Evolutionary conservation across 2,113 vertebrate species (phyloP).

Genomic region (Glaucomys volans): DNA sequence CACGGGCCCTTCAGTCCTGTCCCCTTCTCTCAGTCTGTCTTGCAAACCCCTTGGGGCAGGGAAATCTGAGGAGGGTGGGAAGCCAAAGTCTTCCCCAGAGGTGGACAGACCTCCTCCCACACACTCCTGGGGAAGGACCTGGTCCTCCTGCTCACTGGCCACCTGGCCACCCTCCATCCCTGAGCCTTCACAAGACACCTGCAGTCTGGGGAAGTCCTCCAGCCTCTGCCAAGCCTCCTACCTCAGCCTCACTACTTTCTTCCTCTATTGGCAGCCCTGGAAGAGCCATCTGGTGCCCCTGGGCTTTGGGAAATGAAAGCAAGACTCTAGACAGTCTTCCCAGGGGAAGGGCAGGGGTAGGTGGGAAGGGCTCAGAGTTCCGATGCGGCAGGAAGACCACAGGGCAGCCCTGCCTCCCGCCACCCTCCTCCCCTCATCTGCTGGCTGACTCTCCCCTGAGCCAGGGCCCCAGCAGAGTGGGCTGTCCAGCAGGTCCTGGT

Average conservation of each 20-base stretch:
- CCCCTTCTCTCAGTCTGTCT: accelerated
- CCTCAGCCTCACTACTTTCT: accelerated
- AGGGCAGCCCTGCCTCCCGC: background rate
- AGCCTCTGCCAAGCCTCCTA: background rate
- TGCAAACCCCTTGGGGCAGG: accelerated
- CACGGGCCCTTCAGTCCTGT: accelerated
- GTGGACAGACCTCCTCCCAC: accelerated
- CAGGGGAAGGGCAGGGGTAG: accelerated
- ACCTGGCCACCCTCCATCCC: background rate
- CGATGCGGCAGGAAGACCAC: background rate
- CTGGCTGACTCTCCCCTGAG: background rate
- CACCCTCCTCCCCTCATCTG: background rate
- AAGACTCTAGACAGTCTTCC: background rate
- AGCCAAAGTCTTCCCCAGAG: too few relatives aligned
- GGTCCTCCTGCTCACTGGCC: background rate
- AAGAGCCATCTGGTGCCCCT: background rate
- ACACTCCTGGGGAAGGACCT: background rate
- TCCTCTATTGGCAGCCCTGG: background rate
- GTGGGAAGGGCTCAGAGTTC: background rate
- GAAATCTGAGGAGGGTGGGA: background rate
- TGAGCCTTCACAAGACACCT: background rate
- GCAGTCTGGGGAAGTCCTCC: background rate
- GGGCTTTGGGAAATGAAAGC: background rate
- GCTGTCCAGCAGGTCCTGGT: background rate
- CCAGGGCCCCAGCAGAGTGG: background rate